These are phyloP conservation scores for Mesoligia furuncula DNA, from an alignment of 2,888 invertebrate genomes.

Conservation along the genomic window DNA sequence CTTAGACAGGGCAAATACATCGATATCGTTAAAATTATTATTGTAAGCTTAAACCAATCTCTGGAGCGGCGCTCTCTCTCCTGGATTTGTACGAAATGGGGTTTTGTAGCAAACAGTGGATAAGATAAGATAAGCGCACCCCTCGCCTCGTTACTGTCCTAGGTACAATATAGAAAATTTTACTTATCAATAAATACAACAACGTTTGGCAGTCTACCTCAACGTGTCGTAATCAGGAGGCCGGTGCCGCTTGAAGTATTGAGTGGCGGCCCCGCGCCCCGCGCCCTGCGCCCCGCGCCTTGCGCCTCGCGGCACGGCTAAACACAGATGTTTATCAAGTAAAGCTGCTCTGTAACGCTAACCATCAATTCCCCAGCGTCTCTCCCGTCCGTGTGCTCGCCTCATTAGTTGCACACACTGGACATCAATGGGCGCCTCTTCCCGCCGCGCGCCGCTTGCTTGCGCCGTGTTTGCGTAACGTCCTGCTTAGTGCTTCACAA, in stretches of 20 bases:
- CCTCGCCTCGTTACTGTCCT: no score
- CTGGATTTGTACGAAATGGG: no score
- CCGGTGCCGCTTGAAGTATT: neutral
- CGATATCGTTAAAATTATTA: no score
- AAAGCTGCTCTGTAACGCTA: slow-evolving; percentile 1
- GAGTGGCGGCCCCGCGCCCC: neutral
- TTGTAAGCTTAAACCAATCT: no score
- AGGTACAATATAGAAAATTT: no score
- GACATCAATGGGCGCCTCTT: neutral
- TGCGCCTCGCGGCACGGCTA: no score
- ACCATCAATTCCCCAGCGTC: neutral
- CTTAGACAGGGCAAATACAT: no score
- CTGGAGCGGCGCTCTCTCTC: no score
- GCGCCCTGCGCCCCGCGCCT: neutral
- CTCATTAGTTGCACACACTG: slow-evolving; percentile 6
- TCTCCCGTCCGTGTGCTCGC: neutral
- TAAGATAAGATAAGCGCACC: no score
- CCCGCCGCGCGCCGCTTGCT: neutral
- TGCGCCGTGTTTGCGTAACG: neutral
- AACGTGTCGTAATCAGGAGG: neutral
- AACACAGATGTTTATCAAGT: slow-evolving; percentile 18
- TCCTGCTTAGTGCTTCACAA: neutral
- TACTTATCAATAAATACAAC: no score
- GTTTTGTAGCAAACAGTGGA: no score
- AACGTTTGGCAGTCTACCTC: neutral